Evolutionary conservation across 2,888 invertebrate genomes (phyloP).

Genomic region (Macropis europaea): DNA sequence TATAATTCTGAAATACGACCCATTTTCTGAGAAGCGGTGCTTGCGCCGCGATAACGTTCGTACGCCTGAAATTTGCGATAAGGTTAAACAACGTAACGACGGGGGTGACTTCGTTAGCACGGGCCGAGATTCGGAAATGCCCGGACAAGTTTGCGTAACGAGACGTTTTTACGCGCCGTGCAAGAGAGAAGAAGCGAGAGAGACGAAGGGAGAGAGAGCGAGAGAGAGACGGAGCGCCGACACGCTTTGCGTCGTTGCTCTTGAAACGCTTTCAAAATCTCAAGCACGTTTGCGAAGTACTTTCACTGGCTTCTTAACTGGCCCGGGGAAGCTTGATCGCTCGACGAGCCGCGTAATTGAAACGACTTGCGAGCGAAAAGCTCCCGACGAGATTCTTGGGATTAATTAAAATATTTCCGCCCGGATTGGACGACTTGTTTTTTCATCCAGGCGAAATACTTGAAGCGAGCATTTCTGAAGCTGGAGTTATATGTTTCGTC

Average conservation of each 20-base stretch:
- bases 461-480: no score
- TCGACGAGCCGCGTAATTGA: conserved; percentile 2
- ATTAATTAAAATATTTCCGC: conserved; percentile 11
- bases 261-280: conserved; percentile 7
- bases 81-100: not conserved
- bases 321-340: not conserved
- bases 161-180: conserved; percentile 8
- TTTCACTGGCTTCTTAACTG: not conserved
- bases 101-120: not conserved
- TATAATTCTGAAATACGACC: not conserved
- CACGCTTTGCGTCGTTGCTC: conserved; percentile 1
- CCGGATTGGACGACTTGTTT: no score
- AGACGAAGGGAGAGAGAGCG: not conserved
- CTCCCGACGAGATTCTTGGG: not conserved
- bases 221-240: conserved; percentile 1
- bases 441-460: no score
- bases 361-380: not conserved
- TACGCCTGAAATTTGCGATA: not conserved
- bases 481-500: no score
- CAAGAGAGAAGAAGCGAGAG: not conserved
- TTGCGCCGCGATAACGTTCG: not conserved
- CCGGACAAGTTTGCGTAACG: conserved; percentile 4
- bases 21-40: not conserved
- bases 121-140: not conserved
- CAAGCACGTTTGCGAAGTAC: conserved; percentile 5